Conservation (phyloP, 2,888 invertebrate species). For the Yponomeuta evonymella region DNA sequence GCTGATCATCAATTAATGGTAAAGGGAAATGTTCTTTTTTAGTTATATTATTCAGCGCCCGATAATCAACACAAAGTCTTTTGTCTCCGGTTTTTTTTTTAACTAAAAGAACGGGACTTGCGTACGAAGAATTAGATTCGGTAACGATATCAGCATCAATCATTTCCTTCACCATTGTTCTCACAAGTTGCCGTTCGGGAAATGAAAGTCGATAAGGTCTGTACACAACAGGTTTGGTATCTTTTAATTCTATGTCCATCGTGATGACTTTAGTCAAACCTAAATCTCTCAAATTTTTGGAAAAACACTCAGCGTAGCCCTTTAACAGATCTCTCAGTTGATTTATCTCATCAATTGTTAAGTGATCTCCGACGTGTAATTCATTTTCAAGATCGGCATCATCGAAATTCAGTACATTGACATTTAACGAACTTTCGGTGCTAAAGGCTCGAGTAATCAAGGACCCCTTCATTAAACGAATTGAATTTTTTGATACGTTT, state of each 20-base stretch:
- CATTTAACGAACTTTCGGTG: neutral
- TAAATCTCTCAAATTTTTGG: slow-evolving; percentile 10
- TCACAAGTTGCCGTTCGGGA: neutral
- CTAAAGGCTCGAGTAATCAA: neutral
- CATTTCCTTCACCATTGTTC: slow-evolving; percentile 12
- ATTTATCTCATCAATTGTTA: neutral
- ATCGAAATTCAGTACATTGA: neutral
- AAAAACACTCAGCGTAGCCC: slow-evolving; percentile 3
- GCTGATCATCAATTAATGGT: slow-evolving; percentile 23
- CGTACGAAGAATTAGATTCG: slow-evolving; percentile 14
- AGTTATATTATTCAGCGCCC: slow-evolving; percentile 20
- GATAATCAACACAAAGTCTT: slow-evolving; percentile 18
- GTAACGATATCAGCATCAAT: slow-evolving; percentile 11
- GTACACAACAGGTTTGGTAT: neutral
- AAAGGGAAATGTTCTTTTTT: slow-evolving; percentile 27
- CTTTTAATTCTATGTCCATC: slow-evolving; percentile 7
- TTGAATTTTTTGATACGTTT: neutral
- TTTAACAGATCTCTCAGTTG: slow-evolving; percentile 6
- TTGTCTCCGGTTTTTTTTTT: slow-evolving; percentile 14
- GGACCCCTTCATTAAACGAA: neutral
- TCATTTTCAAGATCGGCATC: neutral
- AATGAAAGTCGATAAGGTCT: slow-evolving; percentile 4
- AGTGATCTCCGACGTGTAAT: neutral
- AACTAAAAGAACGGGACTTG: slow-evolving; percentile 16
- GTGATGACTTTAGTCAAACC: neutral